A percentile compares a stretch with the other conserved stretches of the same genome.
Evolutionary conservation across 2,113 vertebrate species (phyloP).

Genomic region (Protomyctophum bolini): DNA sequence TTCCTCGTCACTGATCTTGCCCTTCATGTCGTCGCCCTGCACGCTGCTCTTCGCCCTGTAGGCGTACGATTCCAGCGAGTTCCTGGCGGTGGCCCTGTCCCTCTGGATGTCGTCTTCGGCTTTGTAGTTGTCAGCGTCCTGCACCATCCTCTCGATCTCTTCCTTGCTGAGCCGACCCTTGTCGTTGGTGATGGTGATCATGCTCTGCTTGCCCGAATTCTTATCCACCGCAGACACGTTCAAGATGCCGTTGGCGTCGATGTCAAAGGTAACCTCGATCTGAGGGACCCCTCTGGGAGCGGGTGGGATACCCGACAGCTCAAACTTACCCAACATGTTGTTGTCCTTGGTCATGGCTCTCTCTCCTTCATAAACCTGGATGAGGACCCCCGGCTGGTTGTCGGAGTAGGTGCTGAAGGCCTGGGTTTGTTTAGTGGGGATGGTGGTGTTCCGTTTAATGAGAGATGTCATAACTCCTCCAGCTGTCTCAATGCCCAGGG

Average conservation of each 20-base stretch:
- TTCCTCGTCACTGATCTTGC: constrained; percentile 87
- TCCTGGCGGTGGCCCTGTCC: constrained; percentile 86
- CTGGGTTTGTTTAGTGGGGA: no score
- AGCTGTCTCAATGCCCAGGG: no score
- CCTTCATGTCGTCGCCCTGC: constrained; percentile 85
- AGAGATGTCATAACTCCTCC: no score
- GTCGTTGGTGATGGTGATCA: constrained; percentile 92
- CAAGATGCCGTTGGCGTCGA: constrained; percentile 45
- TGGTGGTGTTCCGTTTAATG: no score
- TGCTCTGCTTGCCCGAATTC: constrained; percentile 90
- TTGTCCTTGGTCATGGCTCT: constrained; percentile 71
- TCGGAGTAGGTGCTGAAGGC: no score
- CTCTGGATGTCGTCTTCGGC: constrained; percentile 90
- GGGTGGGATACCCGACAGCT: constrained; percentile 89
- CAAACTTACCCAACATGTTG: constrained; percentile 89
- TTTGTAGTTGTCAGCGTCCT: constrained; percentile 86
- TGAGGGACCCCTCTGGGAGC: constrained; percentile 89
- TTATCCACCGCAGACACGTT: constrained; percentile 89
- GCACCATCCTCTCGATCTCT: constrained; percentile 90
- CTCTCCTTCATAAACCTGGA: no score
- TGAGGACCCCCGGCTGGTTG: no score
- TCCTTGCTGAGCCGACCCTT: constrained; percentile 87
- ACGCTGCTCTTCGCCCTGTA: constrained; percentile 86
- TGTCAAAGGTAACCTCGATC: constrained; percentile 92
- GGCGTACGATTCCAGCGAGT: constrained; percentile 88